A percentile compares a stretch with the other conserved stretches of the same genome.
Evolutionary conservation across 2,113 vertebrate genomes (phyloP).

Genomic region (Triplophysa siluroides): DNA sequence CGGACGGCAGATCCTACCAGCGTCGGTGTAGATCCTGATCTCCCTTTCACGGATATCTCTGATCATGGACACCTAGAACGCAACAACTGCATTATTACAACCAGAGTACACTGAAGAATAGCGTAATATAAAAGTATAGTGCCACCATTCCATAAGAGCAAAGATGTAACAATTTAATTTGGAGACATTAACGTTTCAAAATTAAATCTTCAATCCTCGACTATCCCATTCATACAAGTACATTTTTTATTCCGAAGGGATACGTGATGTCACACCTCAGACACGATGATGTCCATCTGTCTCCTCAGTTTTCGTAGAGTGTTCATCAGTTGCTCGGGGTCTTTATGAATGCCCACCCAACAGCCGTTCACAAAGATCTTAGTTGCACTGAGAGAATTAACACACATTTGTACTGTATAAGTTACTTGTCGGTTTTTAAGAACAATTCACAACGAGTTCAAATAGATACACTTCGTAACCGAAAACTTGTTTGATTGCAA

Average conservation of each 20-base stretch:
- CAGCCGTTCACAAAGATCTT: conserved; percentile 99
- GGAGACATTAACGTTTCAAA: too few relatives aligned
- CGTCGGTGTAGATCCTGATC: conserved; percentile 97
- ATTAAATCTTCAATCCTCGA: too few relatives aligned
- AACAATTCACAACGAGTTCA: not conserved
- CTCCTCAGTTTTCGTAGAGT: conserved; percentile 91
- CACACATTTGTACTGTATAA: not conserved
- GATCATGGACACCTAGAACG: conserved; percentile 92
- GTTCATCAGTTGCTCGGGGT: conserved; percentile 98
- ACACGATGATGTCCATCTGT: conserved; percentile 99
- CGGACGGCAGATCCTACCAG: conserved; percentile 93
- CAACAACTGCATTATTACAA: not conserved
- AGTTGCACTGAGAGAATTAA: conserved; percentile 79
- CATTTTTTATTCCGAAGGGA: too few relatives aligned
- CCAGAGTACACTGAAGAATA: not conserved
- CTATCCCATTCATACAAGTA: too few relatives aligned
- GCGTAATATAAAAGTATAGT: too few relatives aligned
- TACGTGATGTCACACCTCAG: conserved; percentile 77
- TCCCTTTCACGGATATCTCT: conserved; percentile 95
- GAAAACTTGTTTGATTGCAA: not conserved
- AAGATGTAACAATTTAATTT: too few relatives aligned
- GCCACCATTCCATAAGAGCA: too few relatives aligned
- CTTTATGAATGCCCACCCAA: conserved; percentile 99
- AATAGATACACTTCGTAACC: not conserved
- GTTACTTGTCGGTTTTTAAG: too few relatives aligned